Conservation (phyloP, 37 sponge, comb jelly and placozoan species). For the Dysidea cf. avara region DNA sequence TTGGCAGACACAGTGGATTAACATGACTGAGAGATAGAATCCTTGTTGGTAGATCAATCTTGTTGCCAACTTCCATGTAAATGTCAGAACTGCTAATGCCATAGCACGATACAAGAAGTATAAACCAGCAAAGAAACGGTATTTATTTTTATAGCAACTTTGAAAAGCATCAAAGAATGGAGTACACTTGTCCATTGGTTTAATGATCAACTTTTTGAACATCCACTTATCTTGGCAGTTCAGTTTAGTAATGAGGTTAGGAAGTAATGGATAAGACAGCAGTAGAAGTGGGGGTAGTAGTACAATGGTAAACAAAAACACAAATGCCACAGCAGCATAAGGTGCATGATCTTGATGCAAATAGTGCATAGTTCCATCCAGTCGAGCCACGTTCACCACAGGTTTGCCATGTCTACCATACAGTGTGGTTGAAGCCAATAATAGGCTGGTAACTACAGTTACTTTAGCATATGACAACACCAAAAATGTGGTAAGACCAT, state of each 20-base stretch:
- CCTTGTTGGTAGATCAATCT: too few relatives aligned
- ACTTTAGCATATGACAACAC: conserved; percentile 23
- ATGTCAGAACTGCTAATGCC: background rate
- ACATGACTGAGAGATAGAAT: conserved; percentile 7
- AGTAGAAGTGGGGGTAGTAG: conserved; percentile 11
- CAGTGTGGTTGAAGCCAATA: conserved; percentile 14
- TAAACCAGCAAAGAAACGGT: conserved; percentile 18
- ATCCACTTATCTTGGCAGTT: background rate
- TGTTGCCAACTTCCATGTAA: background rate
- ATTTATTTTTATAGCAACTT: conserved; percentile 18
- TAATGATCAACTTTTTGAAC: background rate
- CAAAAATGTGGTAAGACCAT: conserved; percentile 26
- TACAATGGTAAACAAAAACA: conserved; percentile 4
- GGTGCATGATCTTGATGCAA: conserved; percentile 1
- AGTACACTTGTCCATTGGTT: background rate
- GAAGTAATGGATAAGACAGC: conserved; percentile 7
- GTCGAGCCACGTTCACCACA: background rate
- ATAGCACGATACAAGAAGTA: conserved; percentile 15
- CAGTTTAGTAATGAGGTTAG: background rate
- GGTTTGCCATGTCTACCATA: background rate
- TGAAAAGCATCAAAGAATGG: conserved; percentile 20
- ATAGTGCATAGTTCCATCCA: background rate
- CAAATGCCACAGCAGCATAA: conserved; percentile 1
- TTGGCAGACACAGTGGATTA: conserved; percentile 1
- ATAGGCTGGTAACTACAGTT: background rate